Evolutionary conservation across 2,113 vertebrate species (phyloP).

Genomic region (Eleginops maclovinus): DNA sequence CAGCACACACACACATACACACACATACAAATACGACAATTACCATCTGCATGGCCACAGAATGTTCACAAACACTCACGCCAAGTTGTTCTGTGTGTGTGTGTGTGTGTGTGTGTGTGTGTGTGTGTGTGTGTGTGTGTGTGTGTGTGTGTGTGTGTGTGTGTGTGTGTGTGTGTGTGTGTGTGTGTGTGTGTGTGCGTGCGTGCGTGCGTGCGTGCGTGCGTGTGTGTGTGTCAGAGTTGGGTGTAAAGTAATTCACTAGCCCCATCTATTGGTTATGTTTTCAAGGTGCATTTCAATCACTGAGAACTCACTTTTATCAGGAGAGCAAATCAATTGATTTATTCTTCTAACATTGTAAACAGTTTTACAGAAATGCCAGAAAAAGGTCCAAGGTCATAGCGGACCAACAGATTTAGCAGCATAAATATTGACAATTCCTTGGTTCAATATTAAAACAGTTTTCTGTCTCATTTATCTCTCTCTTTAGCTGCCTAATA

Average conservation of each 20-base stretch:
- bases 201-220: conserved; percentile 13
- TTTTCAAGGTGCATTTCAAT: background rate
- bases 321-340: background rate
- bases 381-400: background rate
- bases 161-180: background rate
- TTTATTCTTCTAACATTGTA: background rate
- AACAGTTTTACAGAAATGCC: background rate
- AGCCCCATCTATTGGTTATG: background rate
- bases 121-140: conserved; percentile 4
- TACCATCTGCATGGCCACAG: conserved; percentile 10
- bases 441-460: background rate
- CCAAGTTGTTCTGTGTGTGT: background rate
- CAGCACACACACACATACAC: conserved; percentile 1
- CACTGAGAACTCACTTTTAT: background rate
- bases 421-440: background rate
- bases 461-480: background rate
- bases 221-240: background rate
- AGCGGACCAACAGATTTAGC: background rate
- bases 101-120: background rate
- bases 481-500: conserved; percentile 74
- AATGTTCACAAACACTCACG: conserved; percentile 18
- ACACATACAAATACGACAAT: background rate
- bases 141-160: background rate
- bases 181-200: conserved; percentile 5
- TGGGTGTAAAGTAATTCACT: background rate